Evolutionary conservation across 2,113 vertebrate genomes (phyloP), one percentile per base, ranked within the genome.

Genomic region (Pungitius pungitius): DNA sequence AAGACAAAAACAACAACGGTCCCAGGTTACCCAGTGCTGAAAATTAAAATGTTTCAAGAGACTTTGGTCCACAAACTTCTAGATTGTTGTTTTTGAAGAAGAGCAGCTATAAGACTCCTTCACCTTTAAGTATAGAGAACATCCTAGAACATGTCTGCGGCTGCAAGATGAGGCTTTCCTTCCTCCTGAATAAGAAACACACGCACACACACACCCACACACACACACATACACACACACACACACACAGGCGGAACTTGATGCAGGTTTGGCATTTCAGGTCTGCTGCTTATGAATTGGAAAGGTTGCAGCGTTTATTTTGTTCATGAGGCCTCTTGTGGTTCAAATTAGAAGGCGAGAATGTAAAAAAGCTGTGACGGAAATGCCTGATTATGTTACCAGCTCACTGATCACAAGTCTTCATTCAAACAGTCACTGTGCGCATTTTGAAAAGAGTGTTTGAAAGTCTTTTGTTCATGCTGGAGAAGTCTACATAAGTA

Each of bases 251-350:
- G 51, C 22, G 52, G 61, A 47, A 4, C 82, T 78, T 71, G 45
- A 75, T 80, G 65, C 67, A 63, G 75, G 54, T 81, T 59, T 27
- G 69, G 75, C 79, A 78, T 83, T 89, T 87, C 84, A 82, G 84
- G 75, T 82, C 73, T 51, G 51, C 40, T 81, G 79, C 75, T 57
- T 77, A 60, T 78, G 83, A 75, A 87, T 82, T 82, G 70, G 43
- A 84, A 84, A 83, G 80, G 85, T 82, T 64, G 59, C 56, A 67
- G 62, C 64, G 52, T 77, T 85, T 71, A 68, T 62, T 87, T 75
- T 80, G 67, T 72, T 78, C 65, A 60, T 3, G 7, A 75, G 56
- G 73, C 63, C 56, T 57, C 77, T 69, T 27, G 55, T 78, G 60
- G 22, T 30, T 40, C 60, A 81, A 81, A 69, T 85, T 71, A 67